A percentile compares a stretch with the other conserved stretches of the same genome.
Evolutionary conservation across 2,797 vertebrate species (phyloP).

Genomic region (Coreius guichenoti): DNA sequence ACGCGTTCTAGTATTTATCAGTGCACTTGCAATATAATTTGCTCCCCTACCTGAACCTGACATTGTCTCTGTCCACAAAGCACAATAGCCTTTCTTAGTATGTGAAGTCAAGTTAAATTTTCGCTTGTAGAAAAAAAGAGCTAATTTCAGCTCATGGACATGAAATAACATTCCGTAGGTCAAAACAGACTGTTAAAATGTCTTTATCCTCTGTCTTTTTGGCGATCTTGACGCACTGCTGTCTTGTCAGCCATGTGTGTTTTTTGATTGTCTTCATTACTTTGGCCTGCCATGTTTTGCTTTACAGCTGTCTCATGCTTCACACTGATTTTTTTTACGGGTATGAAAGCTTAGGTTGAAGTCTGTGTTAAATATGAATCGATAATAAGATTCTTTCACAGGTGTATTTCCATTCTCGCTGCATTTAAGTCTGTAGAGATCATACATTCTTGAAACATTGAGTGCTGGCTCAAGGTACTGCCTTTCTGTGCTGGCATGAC

Average conservation of each 20-base stretch:
- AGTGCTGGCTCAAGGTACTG: neutral
- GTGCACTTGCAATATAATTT: neutral
- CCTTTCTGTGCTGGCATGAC: neutral
- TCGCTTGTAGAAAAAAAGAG: neutral
- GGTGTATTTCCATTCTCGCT: neutral
- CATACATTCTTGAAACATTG: slow-evolving; percentile 3
- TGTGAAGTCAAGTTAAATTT: neutral
- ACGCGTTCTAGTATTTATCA: neutral
- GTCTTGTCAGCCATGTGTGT: neutral
- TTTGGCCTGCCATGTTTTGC: neutral
- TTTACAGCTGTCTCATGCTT: neutral
- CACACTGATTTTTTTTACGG: neutral
- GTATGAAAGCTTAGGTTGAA: neutral
- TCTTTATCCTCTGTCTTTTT: neutral
- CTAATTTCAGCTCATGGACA: neutral
- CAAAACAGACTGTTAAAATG: neutral
- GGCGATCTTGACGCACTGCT: neutral
- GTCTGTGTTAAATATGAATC: neutral
- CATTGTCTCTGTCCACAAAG: neutral
- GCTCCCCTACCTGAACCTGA: neutral
- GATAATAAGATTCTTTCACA: neutral
- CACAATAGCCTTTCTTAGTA: neutral
- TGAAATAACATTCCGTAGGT: neutral
- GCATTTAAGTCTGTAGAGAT: neutral
- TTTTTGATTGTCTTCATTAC: neutral